phyloP scores from a whole-genome alignment of 2,888 invertebrate genomes.

The Lasioglossum malachurum region DNA sequence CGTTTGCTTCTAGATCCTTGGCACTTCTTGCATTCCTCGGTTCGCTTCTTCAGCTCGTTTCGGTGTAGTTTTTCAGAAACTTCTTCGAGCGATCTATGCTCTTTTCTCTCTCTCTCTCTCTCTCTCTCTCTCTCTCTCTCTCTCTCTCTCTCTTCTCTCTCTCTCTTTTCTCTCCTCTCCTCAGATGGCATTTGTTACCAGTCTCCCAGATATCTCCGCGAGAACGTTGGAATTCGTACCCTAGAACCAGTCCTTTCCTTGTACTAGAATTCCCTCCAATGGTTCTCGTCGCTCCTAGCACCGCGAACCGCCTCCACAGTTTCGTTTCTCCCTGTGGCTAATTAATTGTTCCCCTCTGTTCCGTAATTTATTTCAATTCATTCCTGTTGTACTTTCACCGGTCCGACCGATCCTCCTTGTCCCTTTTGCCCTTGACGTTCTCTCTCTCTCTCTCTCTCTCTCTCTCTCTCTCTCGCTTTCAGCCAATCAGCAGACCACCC shows the following conservation, averaged over 20 bases:
- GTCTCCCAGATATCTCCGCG: background rate
- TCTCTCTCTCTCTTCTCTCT: background rate
- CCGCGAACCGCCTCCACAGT: background rate
- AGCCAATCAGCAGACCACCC: slow-evolving; percentile 18
- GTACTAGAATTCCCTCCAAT: background rate
- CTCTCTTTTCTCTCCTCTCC: background rate
- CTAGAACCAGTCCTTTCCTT: background rate
- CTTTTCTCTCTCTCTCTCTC: no score
- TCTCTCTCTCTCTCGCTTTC: background rate
- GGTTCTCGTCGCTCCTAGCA: background rate
- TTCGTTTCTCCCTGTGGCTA: background rate
- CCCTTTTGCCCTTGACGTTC: background rate
- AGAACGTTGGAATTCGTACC: background rate
- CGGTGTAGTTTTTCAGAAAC: background rate
- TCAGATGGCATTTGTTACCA: slow-evolving; percentile 38
- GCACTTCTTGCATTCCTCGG: slow-evolving; percentile 14
- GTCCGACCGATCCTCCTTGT: background rate
- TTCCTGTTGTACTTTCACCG: slow-evolving; percentile 5
- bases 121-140: no score
- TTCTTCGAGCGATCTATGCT: slow-evolving; percentile 17
- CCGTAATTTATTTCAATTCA: slow-evolving; percentile 41
- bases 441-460: background rate
- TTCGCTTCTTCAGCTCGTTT: slow-evolving; percentile 15
- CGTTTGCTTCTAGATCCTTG: slow-evolving; percentile 14
- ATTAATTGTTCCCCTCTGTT: slow-evolving; percentile 40